Base-by-base conservation (phyloP, 2,797 vertebrate species). In the Bucorvus abyssinicus region DNA sequence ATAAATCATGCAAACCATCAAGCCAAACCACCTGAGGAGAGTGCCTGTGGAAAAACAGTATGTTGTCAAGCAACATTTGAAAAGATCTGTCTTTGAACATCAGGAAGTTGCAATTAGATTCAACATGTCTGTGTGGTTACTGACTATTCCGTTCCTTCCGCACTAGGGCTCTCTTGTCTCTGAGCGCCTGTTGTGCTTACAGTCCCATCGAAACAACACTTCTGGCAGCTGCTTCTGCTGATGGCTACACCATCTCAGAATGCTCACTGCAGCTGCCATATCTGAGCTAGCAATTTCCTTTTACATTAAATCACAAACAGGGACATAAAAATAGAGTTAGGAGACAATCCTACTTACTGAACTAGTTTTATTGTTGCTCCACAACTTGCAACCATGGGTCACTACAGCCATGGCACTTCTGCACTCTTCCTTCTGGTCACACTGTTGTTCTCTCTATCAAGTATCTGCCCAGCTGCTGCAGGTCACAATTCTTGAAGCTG, bases 331-430 rank as follows among this genome's bases (percentile, higher is more conserved):
- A 29, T 0, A 27, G 21, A 44, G 6, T 44, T 82, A 78, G 24
- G 30, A 23, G 38, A 79, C 82, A 76, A 83, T 23, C 18, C 6
- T 26, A 47, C 15, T 32, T 18, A 67, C 60, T 59, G 24, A 69
- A 55, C 21, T 59, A 45, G 22, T 59, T 34, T 14, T 47, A 38
- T 23, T 55, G 15, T 60, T 92, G 75, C 27, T 81, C 26, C 12
- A 40, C 21, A 55, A 12, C 29, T 34, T 75, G 30, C 36, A 75
- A 53, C 9, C 11, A 18, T 7, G 18, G 32, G 7, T 77, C 19
- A 38, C 30, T 63, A 47, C 0, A 5, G 49, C 8, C 11, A 60
- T 1, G 1, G 32, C 7, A 63, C 3, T 27, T 19, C 40, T 59
- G 53, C 23, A n/a, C 7, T 38, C 14, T 49, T 83, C 30, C 50